These are phyloP conservation scores for Smittia sp. DNA, from an alignment of 2,888 invertebrate species.

Conservation along the genomic window DNA sequence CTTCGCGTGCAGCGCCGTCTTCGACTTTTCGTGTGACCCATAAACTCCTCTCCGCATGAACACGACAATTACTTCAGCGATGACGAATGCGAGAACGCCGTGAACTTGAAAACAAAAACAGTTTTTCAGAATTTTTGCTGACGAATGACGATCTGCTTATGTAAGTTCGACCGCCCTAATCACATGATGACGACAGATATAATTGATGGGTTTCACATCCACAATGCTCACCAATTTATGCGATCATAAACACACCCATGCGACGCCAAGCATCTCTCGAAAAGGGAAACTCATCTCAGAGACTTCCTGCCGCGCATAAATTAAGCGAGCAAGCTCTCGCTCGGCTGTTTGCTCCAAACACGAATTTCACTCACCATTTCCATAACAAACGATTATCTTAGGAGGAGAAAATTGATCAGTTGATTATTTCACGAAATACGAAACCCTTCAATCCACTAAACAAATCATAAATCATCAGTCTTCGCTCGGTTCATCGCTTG, in stretches of 20 bases:
- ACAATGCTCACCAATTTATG: not conserved
- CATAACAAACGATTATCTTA: not conserved
- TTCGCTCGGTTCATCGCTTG: not conserved
- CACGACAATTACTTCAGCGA: no score
- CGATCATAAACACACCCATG: not conserved
- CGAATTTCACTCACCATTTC: not conserved
- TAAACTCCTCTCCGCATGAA: not conserved
- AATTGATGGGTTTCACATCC: not conserved
- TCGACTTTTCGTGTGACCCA: slow-evolving; percentile 24
- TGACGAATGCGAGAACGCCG: not conserved
- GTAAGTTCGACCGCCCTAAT: not conserved
- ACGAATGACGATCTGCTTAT: not conserved
- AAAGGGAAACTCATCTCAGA: slow-evolving; percentile 15
- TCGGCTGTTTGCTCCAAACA: not conserved
- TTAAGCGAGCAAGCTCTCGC: not conserved
- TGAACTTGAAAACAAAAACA: not conserved
- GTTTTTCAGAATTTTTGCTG: not conserved
- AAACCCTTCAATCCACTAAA: not conserved
- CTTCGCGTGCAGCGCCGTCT: not conserved
- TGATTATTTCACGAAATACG: not conserved
- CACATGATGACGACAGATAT: not conserved
- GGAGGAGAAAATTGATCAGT: not conserved
- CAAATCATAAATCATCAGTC: not conserved
- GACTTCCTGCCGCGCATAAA: slow-evolving; percentile 23
- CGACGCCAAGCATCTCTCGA: not conserved